Percentiles rank a stretch among this genome's conserved stretches.
These are phyloP conservation scores for Percina caprodes DNA, from an alignment of 2,113 vertebrate species.

Conservation along the genomic window DNA sequence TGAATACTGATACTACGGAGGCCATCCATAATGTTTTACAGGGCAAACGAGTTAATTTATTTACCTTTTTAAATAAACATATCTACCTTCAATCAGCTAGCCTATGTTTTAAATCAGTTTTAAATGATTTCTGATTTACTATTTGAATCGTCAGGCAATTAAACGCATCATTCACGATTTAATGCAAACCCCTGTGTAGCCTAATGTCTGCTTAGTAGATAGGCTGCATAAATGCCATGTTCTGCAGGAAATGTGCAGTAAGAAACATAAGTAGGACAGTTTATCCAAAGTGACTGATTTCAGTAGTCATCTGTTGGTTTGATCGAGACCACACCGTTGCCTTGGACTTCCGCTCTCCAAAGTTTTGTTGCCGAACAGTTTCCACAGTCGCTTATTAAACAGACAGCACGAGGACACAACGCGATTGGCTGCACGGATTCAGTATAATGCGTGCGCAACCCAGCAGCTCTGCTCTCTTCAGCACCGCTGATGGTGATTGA, in stretches of 20 bases:
- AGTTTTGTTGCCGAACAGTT: constrained; percentile 38
- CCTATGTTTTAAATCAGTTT: background rate
- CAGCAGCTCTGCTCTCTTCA: constrained; percentile 44
- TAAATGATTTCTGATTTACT: background rate
- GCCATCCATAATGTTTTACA: background rate
- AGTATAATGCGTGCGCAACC: background rate
- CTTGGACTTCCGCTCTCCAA: constrained; percentile 43
- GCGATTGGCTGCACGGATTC: constrained; percentile 35
- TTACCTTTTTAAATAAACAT: background rate
- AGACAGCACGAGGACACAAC: background rate
- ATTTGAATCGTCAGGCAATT: background rate
- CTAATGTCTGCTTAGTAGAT: background rate
- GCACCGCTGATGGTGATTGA: constrained; percentile 47
- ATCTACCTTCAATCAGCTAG: too few relatives aligned
- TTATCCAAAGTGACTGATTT: constrained; percentile 55
- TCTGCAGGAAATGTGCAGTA: constrained; percentile 2
- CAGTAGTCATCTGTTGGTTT: constrained; percentile 48
- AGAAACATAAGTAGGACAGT: constrained; percentile 44
- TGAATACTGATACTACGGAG: background rate
- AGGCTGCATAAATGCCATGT: background rate
- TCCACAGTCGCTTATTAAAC: constrained; percentile 10
- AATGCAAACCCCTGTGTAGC: background rate
- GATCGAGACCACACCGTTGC: constrained; percentile 15
- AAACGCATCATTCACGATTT: background rate
- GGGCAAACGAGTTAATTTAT: background rate